Conservation (phyloP, 1,140 invertebrate genomes). For the Leptopilina clavipes region DNA sequence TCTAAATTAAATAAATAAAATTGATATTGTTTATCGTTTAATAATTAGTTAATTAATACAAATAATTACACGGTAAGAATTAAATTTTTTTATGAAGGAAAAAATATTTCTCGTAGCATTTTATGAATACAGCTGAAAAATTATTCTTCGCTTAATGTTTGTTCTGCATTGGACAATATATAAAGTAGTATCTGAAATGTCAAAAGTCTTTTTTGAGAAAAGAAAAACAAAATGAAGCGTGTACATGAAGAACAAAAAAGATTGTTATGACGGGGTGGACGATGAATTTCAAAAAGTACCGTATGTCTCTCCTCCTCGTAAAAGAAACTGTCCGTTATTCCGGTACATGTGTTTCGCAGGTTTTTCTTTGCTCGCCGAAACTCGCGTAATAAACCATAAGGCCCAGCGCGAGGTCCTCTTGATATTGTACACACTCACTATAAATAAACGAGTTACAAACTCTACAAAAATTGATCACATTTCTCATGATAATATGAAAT, state of each 20-base stretch:
- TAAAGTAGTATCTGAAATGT: constrained; percentile 19
- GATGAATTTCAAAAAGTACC: constrained; percentile 32
- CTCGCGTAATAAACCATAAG: background rate
- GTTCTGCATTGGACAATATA: too few species aligned
- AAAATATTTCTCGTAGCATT: too few species aligned
- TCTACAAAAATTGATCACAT: background rate
- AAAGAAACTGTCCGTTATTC: constrained; percentile 11
- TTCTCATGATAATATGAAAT: too few species aligned
- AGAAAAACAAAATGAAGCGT: background rate
- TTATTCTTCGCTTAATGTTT: too few species aligned
- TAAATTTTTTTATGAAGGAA: too few species aligned
- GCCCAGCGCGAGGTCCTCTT: background rate
- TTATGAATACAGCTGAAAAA: too few species aligned
- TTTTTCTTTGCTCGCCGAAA: constrained; percentile 27
- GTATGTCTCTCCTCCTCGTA: constrained; percentile 24
- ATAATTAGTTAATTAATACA: too few species aligned
- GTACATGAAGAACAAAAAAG: constrained; percentile 28
- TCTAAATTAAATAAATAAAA: too few species aligned
- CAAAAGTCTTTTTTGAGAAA: background rate
- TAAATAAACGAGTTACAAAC: background rate
- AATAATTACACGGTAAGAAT: too few species aligned
- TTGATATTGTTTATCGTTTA: too few species aligned
- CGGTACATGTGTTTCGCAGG: constrained; percentile 32
- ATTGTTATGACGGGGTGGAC: constrained; percentile 10
- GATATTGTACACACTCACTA: background rate